Conservation (phyloP, 1,140 invertebrate genomes). For the Zaprionus davidi region DNA sequence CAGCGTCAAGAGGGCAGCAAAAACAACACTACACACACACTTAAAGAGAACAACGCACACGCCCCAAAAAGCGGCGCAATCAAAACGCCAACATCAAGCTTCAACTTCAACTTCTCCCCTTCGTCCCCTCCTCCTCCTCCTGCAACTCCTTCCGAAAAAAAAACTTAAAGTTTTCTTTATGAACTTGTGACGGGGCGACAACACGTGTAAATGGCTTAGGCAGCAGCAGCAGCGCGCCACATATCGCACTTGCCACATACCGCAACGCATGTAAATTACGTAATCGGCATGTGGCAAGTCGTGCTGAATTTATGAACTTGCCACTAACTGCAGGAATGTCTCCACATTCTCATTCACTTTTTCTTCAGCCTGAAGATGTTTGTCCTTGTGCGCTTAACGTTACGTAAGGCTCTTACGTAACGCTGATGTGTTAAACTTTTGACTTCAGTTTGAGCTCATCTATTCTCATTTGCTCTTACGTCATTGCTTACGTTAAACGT, state of each 20-base stretch:
- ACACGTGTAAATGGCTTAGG: conserved; percentile 46
- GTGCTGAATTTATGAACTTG: conserved; percentile 54
- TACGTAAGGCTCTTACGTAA: not conserved
- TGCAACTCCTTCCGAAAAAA: conserved; percentile 2
- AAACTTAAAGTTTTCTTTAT: conserved; percentile 69
- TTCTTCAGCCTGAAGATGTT: not conserved
- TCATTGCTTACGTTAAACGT: not conserved
- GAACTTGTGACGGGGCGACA: conserved; percentile 59
- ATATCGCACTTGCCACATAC: conserved; percentile 18
- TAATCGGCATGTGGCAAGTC: conserved; percentile 51
- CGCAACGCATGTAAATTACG: conserved; percentile 64
- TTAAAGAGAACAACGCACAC: conserved; percentile 25
- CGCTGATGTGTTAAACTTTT: not conserved
- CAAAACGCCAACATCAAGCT: conserved; percentile 25
- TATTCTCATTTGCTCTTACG: not conserved
- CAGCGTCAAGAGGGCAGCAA: conserved; percentile 32
- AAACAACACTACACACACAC: conserved; percentile 25
- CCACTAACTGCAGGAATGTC: conserved; percentile 14
- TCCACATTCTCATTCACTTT: not conserved
- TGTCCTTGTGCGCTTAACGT: not conserved
- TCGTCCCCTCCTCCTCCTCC: not conserved
- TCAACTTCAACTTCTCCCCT: not conserved
- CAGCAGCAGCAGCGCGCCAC: not conserved
- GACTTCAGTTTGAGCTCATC: not conserved
- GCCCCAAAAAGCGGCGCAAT: conserved; percentile 16